Evolutionary conservation across 2,113 vertebrate species (phyloP), one percentile per base, ranked within the genome.

Genomic region (Carassius carassius): DNA sequence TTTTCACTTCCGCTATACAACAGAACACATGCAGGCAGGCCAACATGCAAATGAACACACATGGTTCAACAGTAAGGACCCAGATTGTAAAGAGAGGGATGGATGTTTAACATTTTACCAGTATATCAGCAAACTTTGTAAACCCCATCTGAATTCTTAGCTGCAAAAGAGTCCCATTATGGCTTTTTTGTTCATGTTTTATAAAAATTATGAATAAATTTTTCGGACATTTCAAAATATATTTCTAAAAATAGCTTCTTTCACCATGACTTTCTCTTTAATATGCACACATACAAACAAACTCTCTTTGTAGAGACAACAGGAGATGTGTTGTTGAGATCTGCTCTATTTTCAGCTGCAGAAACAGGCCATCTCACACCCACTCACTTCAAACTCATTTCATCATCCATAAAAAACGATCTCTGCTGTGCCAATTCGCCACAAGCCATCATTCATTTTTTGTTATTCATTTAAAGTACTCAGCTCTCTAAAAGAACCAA

Each of bases 1-100:
- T 85, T 91, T 87, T 89, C 89, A 86, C 85, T 91, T 91, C 89
- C 88, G 79, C 87, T 80, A 16, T 47, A 81, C 82, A 82, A 77
- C n/a, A 74, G 77, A 69, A 25, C 32, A 63, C 44, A 63, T 41
- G 1, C 8, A 44, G 51, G 65, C 62, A 75, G 13, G 23, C 78
- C 83, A 86, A 44, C 81, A 78, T 82, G 84, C 72, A 74, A 58
- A 75, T 51, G 8, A 29, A 54, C 44, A 51, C 73, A 76, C 12
- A 14, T 1, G n/a, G 1, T 76, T 73, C 21, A 73, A 16, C 70
- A 7, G 11, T 72, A 13, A 47, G 1, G 5, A 8, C 7, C 3
- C 9, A 35, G n/a, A 74, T 44, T 72, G 21, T 12, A 25, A 65
- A 14, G 19, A 10, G 2, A 44, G n/a, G 23, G 23, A 29, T 29